Conservation (phyloP, 2,888 invertebrate genomes). For the Minunthozetes semirufus region DNA sequence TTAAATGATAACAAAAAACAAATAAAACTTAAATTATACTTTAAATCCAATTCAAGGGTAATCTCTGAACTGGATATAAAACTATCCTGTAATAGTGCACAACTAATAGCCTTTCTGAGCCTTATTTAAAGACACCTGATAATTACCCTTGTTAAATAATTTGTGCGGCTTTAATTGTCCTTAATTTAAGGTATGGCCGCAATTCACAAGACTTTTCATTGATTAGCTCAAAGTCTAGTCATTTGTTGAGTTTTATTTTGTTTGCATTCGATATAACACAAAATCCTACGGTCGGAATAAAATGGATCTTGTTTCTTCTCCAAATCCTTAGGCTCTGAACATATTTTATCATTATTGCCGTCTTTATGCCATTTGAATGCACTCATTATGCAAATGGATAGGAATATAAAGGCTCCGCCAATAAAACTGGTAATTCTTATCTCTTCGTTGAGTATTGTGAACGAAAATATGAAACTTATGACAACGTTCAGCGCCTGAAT, state of each 20-base stretch:
- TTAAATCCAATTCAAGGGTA: too few species aligned
- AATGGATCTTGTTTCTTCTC: too few species aligned
- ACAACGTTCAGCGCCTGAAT: slow-evolving; percentile 36
- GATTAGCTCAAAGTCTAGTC: neutral
- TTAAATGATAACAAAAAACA: too few species aligned
- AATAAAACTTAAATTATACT: too few species aligned
- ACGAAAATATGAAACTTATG: slow-evolving; percentile 37
- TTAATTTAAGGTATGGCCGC: too few species aligned
- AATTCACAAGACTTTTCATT: too few species aligned
- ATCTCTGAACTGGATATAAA: too few species aligned
- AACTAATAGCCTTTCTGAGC: too few species aligned
- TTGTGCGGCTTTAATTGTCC: too few species aligned
- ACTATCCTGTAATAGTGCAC: too few species aligned
- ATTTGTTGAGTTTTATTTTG: neutral
- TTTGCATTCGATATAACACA: neutral
- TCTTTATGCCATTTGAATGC: slow-evolving; percentile 31
- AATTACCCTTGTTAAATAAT: too few species aligned
- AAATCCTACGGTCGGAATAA: neutral
- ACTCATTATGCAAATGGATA: slow-evolving; percentile 31
- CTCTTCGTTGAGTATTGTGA: slow-evolving; percentile 32
- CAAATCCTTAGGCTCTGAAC: neutral
- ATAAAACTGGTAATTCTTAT: slow-evolving; percentile 25
- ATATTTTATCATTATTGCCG: neutral
- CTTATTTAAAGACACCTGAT: too few species aligned
- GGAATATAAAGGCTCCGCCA: slow-evolving; percentile 35